Conservation (phyloP, 2,113 vertebrate species). For the Mobula birostris region DNA sequence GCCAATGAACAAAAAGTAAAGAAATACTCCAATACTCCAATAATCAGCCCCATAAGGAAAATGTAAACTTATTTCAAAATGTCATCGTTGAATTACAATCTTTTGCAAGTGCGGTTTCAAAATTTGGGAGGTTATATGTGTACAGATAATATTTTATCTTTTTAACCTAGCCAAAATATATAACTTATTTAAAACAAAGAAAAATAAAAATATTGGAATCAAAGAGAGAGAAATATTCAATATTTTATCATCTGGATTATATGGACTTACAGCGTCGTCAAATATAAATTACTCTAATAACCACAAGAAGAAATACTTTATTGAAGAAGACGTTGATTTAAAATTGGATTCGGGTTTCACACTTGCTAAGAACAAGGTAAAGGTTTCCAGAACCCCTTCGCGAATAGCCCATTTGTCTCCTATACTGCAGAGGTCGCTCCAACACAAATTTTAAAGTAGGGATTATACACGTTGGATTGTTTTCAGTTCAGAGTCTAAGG, state of each 20-base stretch:
- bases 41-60: no score
- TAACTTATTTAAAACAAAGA: not conserved
- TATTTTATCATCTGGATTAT: not conserved
- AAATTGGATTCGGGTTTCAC: not conserved
- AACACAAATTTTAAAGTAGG: slow-evolving; percentile 42
- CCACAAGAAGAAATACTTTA: not conserved
- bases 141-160: not conserved
- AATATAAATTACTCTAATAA: not conserved
- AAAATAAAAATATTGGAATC: not conserved
- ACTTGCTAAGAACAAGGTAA: not conserved
- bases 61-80: not conserved
- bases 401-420: not conserved
- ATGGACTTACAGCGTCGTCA: not conserved
- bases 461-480: not conserved
- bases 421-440: slow-evolving; percentile 51
- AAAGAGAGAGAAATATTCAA: not conserved
- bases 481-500: not conserved
- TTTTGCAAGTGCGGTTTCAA: no score
- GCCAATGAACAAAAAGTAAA: not conserved
- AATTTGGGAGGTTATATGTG: not conserved
- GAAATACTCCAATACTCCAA: not conserved
- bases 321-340: not conserved
- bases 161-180: not conserved
- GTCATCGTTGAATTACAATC: not conserved
- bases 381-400: not conserved